Conservation (phyloP, 2,113 vertebrate genomes). For the Pardalotus punctatus region DNA sequence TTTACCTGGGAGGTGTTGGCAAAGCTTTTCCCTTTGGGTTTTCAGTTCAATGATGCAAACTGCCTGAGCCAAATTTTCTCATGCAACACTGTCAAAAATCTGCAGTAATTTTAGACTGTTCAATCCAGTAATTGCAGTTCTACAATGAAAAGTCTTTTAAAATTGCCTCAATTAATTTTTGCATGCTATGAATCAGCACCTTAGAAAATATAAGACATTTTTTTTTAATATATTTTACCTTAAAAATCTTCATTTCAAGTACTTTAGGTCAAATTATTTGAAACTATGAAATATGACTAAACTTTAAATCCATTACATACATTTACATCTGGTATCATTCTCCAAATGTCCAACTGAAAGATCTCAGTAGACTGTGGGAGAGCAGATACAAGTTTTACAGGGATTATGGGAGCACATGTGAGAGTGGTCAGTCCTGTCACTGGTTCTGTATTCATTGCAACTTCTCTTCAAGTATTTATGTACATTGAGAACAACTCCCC, state of each 20-base stretch:
- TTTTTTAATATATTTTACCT: background rate
- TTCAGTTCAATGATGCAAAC: background rate
- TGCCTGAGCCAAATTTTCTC: background rate
- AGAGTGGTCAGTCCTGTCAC: background rate
- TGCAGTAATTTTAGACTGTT: background rate
- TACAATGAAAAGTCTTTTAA: background rate
- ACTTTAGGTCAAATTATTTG: background rate
- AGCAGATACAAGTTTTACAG: background rate
- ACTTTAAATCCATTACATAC: background rate
- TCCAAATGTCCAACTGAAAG: background rate
- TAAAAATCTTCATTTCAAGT: background rate
- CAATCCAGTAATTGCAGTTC: background rate
- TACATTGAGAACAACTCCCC: background rate
- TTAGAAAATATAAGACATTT: background rate
- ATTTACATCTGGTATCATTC: background rate
- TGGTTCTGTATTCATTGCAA: background rate
- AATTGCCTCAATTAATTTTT: background rate
- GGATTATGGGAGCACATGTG: fast-evolving
- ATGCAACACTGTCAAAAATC: background rate
- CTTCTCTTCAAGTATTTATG: background rate
- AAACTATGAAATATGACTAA: background rate
- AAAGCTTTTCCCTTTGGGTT: background rate
- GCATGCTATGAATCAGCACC: background rate
- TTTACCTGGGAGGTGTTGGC: background rate
- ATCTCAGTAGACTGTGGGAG: background rate